Conservation (phyloP, 2,888 invertebrate genomes). For the Lathronympha strigana region DNA sequence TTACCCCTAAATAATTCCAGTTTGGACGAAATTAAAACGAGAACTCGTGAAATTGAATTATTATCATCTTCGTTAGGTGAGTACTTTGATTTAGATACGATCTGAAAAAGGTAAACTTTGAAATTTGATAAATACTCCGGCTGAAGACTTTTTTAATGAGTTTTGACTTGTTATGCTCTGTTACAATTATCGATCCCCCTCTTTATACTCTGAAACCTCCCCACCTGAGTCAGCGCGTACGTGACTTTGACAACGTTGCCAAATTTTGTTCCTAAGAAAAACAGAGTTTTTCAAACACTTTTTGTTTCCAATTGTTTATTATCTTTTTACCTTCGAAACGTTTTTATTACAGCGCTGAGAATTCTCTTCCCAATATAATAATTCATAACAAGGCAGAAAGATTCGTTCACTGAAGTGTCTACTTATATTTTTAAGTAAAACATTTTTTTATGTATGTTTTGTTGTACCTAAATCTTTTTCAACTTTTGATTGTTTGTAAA, state of each 20-base stretch:
- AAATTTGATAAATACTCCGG: slow-evolving; percentile 10
- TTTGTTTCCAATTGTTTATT: slow-evolving; percentile 15
- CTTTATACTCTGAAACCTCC: neutral
- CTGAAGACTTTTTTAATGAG: slow-evolving; percentile 28
- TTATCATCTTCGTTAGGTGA: slow-evolving; percentile 24
- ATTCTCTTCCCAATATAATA: slow-evolving; percentile 9
- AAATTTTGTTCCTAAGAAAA: slow-evolving; percentile 10
- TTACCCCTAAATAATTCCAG: slow-evolving; percentile 24
- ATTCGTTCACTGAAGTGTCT: slow-evolving; percentile 1
- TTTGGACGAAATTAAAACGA: slow-evolving; percentile 21
- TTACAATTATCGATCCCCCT: slow-evolving; percentile 1
- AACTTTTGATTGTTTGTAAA: too few species aligned
- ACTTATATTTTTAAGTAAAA: slow-evolving; percentile 13
- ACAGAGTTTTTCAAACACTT: slow-evolving; percentile 14
- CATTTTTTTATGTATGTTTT: slow-evolving; percentile 6
- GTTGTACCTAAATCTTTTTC: too few species aligned
- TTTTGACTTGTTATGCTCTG: slow-evolving; percentile 1
- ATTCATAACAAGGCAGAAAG: slow-evolving; percentile 20
- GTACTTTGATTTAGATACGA: slow-evolving; percentile 23
- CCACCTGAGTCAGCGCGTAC: neutral
- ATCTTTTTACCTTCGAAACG: slow-evolving; percentile 8
- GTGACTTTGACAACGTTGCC: slow-evolving; percentile 11
- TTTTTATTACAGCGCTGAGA: slow-evolving; percentile 11
- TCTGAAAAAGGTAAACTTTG: slow-evolving; percentile 22
- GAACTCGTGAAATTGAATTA: slow-evolving; percentile 34